A percentile compares a stretch with the other conserved stretches of the same genome.
Evolutionary conservation across 2,797 vertebrate genomes (phyloP).

Genomic region (Fistularia commersonii): DNA sequence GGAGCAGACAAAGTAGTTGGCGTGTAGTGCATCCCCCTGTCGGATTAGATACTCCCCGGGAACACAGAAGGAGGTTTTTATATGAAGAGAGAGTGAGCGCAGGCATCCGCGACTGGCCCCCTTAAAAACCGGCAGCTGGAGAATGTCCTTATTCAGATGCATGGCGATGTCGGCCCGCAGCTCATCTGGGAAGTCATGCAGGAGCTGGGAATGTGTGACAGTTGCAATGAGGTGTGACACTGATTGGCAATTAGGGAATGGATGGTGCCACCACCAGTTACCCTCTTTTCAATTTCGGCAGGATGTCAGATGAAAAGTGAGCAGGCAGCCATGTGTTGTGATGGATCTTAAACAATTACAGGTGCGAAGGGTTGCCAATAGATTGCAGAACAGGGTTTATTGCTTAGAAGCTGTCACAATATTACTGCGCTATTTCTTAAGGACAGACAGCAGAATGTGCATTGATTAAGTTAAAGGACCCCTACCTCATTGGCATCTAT

Average conservation of each 20-base stretch:
- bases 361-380: slow-evolving; percentile 4
- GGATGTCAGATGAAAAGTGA: slow-evolving; percentile 13
- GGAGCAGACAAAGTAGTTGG: slow-evolving; percentile 94
- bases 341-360: slow-evolving; percentile 18
- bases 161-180: slow-evolving; percentile 93
- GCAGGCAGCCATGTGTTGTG: slow-evolving; percentile 3
- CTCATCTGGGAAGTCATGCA: slow-evolving; percentile 96
- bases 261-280: slow-evolving; percentile 26
- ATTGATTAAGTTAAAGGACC: slow-evolving; percentile 1
- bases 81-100: slow-evolving; percentile 92
- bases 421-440: background rate
- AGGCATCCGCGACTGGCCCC: slow-evolving; percentile 92
- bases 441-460: slow-evolving; percentile 6
- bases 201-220: slow-evolving; percentile 76
- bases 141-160: slow-evolving; percentile 98
- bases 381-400: slow-evolving; percentile 7
- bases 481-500: slow-evolving; percentile 92
- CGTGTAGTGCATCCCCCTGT: slow-evolving; percentile 90
- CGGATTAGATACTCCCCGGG: slow-evolving; percentile 95
- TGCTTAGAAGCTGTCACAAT: slow-evolving; percentile 10
- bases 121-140: slow-evolving; percentile 91
- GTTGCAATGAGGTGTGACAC: slow-evolving; percentile 46
- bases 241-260: slow-evolving; percentile 42
- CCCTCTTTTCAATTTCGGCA: slow-evolving; percentile 36
- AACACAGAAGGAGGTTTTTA: slow-evolving; percentile 94